A percentile compares a stretch with the other conserved stretches of the same genome.
Evolutionary conservation across 1,140 invertebrate genomes (phyloP).

Genomic region (Trichogramma pretiosum): DNA sequence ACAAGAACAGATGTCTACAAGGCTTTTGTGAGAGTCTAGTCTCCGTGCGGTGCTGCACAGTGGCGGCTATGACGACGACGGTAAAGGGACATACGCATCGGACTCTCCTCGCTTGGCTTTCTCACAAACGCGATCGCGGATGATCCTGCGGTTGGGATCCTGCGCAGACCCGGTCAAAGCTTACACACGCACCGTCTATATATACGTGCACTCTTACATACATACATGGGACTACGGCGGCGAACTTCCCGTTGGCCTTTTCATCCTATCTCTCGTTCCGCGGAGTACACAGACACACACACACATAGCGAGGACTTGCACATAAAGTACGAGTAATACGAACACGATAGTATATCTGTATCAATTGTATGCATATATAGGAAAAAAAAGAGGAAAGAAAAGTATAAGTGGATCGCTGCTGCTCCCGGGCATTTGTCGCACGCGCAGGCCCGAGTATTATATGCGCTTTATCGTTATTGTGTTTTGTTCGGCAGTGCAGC

Average conservation of each 20-base stretch:
- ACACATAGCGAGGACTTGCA: too few species aligned
- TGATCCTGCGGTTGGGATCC: too few species aligned
- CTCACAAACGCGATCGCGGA: too few species aligned
- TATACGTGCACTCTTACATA: constrained; percentile 17
- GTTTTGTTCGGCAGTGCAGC: constrained; percentile 31
- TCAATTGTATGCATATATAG: constrained; percentile 45
- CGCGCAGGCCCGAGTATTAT: constrained; percentile 39
- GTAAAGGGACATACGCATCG: too few species aligned
- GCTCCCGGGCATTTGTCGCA: constrained; percentile 36
- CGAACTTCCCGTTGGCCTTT: constrained; percentile 37
- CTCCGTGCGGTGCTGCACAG: too few species aligned
- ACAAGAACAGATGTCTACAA: constrained; percentile 44
- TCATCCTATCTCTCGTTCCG: too few species aligned
- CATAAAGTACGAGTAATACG: too few species aligned
- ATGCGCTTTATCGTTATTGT: constrained; percentile 44
- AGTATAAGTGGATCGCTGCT: background rate
- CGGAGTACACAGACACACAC: too few species aligned
- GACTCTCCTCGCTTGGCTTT: too few species aligned
- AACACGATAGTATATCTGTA: constrained; percentile 46
- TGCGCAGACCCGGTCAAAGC: constrained; percentile 18
- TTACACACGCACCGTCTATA: constrained; percentile 12
- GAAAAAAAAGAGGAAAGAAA: background rate
- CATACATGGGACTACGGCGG: constrained; percentile 7
- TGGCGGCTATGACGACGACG: too few species aligned
- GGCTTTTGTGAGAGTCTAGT: constrained; percentile 40